A percentile compares a stretch with the other conserved stretches of the same genome.
phyloP scores from a whole-genome alignment of 2,888 invertebrate genomes.

The Caenorhabditis sp. region DNA sequence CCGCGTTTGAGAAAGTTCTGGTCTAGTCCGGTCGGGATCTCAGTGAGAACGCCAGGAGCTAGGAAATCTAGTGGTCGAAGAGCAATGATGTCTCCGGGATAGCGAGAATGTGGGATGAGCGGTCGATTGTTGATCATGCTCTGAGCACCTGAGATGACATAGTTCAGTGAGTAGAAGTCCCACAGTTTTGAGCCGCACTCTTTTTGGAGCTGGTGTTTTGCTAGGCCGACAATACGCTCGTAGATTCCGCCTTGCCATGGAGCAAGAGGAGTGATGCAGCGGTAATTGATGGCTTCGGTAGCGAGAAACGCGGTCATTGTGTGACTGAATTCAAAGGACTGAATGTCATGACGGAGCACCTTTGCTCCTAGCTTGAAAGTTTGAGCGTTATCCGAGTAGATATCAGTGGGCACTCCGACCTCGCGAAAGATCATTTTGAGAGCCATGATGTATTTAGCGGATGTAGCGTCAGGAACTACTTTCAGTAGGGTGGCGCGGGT shows the following conservation, averaged over 20 bases:
- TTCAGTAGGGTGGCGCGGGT: neutral
- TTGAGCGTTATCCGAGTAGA: slow-evolving; percentile 9
- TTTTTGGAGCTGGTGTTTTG: slow-evolving; percentile 7
- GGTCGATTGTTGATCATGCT: neutral
- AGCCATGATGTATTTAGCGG: neutral
- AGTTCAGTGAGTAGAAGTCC: neutral
- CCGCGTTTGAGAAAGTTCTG: no score
- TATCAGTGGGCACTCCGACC: neutral
- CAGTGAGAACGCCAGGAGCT: no score
- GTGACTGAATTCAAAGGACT: neutral
- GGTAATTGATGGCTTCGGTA: no score
- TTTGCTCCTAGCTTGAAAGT: slow-evolving; percentile 3
- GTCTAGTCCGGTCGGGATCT: no score
- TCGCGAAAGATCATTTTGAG: neutral
- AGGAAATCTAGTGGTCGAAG: no score
- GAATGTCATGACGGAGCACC: neutral
- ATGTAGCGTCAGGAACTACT: neutral
- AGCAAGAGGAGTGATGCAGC: slow-evolving; percentile 83
- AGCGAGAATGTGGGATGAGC: neutral
- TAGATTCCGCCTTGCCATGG: slow-evolving; percentile 85
- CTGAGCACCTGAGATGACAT: neutral
- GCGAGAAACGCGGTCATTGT: neutral
- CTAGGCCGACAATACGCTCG: slow-evolving; percentile 83
- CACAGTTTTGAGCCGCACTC: neutral
- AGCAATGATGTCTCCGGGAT: neutral